These are phyloP conservation scores for Carcina quercana DNA, from an alignment of 2,888 invertebrate genomes.

Conservation along the genomic window DNA sequence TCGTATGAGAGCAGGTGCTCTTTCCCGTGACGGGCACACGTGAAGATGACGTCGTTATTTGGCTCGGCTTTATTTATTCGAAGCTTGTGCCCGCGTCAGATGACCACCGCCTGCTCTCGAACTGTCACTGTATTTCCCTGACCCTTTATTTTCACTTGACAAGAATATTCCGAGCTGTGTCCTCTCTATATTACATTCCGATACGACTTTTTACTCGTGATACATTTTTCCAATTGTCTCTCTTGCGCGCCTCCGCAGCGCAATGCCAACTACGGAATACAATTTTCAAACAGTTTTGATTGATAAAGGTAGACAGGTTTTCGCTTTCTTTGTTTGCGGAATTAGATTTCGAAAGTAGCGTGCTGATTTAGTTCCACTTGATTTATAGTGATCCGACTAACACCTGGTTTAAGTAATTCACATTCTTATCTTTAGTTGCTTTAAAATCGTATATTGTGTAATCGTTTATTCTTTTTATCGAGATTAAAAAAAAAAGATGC, in stretches of 20 bases:
- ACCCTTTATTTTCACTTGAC: constrained; percentile 72
- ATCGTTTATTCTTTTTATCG: constrained; percentile 32
- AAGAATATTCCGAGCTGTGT: constrained; percentile 63
- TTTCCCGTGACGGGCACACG: constrained; percentile 44
- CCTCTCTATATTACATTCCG: constrained; percentile 69
- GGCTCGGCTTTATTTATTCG: constrained; percentile 64
- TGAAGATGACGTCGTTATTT: constrained; percentile 58
- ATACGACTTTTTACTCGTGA: constrained; percentile 71
- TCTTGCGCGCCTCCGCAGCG: constrained; percentile 50
- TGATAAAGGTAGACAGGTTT: constrained; percentile 73
- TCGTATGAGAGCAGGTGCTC: constrained; percentile 47
- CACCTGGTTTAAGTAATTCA: no score
- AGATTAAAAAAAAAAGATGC: constrained; percentile 40
- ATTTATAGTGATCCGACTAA: constrained; percentile 63
- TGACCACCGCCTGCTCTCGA: constrained; percentile 67
- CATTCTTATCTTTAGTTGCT: constrained; percentile 32
- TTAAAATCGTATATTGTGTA: constrained; percentile 28
- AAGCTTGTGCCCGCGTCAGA: constrained; percentile 54
- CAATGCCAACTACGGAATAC: constrained; percentile 68
- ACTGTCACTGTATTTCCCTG: constrained; percentile 67
- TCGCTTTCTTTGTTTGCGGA: constrained; percentile 70
- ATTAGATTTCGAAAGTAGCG: constrained; percentile 66
- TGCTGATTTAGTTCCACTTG: constrained; percentile 65
- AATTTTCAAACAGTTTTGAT: constrained; percentile 73
- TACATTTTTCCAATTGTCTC: constrained; percentile 71